Evolutionary conservation across 2,113 vertebrate genomes (phyloP), one percentile per base, ranked within the genome.

Genomic region (Neofelis nebulosa): DNA sequence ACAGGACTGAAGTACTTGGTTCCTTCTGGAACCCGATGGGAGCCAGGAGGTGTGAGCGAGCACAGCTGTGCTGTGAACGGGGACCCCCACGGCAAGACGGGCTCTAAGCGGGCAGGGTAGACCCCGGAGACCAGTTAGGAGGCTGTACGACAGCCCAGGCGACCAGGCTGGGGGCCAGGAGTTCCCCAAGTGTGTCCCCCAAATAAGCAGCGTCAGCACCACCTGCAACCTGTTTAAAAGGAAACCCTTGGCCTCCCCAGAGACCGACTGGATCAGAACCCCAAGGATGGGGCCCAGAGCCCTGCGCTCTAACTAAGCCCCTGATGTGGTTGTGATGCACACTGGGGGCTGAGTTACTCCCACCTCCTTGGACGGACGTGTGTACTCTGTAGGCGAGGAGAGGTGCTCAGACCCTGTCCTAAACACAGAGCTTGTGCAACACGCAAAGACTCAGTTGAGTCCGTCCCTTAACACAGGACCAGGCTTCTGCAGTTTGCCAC

Each of bases 321-420:
- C 38, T 11, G 21, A 19, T 69, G 19, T 2, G 12, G 33, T 3
- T 50, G 9, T 48, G 52, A n/a, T 0, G 9, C 13, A 12, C 7
- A 2, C n/a, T 5, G 1, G 38, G 29, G 15, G 71, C 27, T 7
- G n/a, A 50, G 55, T 15, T 16, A 48, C 6, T 18, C 31, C 36
- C 27, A 4, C 33, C 8, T 50, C n/a, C 27, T 2, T 9, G 18
- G 52, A 21, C 27, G 0, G 25, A 76, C 45, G 27, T 4, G 13
- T 19, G 0, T 21, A 25, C 11, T 0, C 0, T 11, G 68, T 33
- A 27, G 33, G 21, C 23, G 10, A 3, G 3, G 7, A 57, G n/a
- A 3, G 9, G 36, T 5, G 31, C n/a, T 21, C 8, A 38, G 29
- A 16, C 50, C 38, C 88, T 15, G 15, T n/a, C 81, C 36, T 76